These are phyloP conservation scores for Pogonognathellus flavescens DNA, from an alignment of 1,140 invertebrate species.

Conservation along the genomic window DNA sequence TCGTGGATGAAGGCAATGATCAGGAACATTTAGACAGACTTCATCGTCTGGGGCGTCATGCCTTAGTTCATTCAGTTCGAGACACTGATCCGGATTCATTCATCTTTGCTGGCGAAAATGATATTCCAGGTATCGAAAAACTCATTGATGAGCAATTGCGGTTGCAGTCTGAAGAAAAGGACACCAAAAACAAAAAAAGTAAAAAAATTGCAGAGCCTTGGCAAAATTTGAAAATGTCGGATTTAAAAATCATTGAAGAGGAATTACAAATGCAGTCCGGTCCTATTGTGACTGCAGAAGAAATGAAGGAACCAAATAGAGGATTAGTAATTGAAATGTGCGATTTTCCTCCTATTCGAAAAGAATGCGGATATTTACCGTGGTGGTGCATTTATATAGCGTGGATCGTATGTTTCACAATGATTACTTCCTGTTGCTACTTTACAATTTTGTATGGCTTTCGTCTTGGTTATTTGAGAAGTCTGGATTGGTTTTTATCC, in stretches of 20 bases:
- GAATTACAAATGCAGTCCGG: not conserved
- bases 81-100: not conserved
- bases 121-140: not conserved
- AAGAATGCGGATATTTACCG: constrained; percentile 5
- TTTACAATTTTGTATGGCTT: constrained; percentile 14
- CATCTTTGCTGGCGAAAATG: not conserved
- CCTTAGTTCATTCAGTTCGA: constrained; percentile 3
- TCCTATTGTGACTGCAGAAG: not conserved
- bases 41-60: not conserved
- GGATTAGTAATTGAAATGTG: constrained; percentile 6
- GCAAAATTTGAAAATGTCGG: not conserved
- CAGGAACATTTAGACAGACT: not conserved
- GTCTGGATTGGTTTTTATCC: not conserved
- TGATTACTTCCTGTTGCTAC: not conserved
- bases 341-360: not conserved
- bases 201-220: not conserved
- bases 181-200: not conserved
- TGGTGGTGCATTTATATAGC: constrained; percentile 2
- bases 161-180: not conserved
- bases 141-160: constrained; percentile 4
- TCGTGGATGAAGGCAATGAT: not conserved
- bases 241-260: not conserved
- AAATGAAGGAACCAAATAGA: not conserved
- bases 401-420: not conserved
- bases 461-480: not conserved